Conservation (phyloP, 2,797 vertebrate genomes). For the Dicrostonyx torquatus region DNA sequence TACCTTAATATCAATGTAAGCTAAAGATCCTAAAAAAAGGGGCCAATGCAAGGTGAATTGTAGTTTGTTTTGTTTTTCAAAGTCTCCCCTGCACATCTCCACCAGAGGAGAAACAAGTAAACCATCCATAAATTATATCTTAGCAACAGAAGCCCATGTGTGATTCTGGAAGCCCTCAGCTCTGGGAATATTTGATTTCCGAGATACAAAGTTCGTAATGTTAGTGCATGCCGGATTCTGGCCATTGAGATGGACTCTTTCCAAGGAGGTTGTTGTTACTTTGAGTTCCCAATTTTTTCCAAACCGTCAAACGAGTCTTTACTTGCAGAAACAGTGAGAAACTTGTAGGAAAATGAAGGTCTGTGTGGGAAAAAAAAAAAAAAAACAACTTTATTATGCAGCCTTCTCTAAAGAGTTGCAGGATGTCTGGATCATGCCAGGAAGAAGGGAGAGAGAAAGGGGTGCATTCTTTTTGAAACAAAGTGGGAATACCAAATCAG, state of each 20-base stretch:
- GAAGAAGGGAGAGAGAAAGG: background rate
- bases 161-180: conserved; percentile 50
- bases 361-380: conserved; percentile 7
- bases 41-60: background rate
- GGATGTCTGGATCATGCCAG: background rate
- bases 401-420: background rate
- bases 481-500: background rate
- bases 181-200: conserved; percentile 3
- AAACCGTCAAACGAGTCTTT: conserved; percentile 43
- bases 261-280: conserved; percentile 17
- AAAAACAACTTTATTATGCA: background rate
- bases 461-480: background rate
- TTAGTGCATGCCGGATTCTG: background rate
- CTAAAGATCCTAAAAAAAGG: background rate
- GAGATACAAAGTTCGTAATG: conserved; percentile 33
- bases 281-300: conserved; percentile 52
- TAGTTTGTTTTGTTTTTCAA: conserved; percentile 6
- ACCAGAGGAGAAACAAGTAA: conserved; percentile 31
- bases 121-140: background rate
- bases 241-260: conserved; percentile 16
- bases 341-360: conserved; percentile 21
- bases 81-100: background rate
- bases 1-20: background rate
- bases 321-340: conserved; percentile 37
- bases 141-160: background rate